Conservation (phyloP, 2,888 invertebrate species). For the Argyra leucocephala region DNA sequence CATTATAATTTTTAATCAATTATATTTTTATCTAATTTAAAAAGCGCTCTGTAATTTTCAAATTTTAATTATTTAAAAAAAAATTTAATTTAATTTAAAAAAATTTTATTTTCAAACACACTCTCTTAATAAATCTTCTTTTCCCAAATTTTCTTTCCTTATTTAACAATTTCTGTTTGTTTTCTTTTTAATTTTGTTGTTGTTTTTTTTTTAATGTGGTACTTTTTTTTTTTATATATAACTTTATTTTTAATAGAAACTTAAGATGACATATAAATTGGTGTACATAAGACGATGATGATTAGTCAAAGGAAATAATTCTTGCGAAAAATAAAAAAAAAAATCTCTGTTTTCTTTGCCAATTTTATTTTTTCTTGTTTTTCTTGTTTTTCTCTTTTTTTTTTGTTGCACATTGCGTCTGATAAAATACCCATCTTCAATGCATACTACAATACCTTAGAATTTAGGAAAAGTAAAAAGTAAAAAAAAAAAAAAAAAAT, state of each 20-base stretch:
- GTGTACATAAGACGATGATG: not conserved
- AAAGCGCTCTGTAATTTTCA: too few species aligned
- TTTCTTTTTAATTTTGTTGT: too few species aligned
- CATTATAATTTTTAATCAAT: too few species aligned
- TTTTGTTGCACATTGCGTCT: not conserved
- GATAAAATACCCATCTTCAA: not conserved
- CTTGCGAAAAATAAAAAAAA: not conserved
- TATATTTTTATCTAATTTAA: too few species aligned
- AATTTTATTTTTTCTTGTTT: not conserved
- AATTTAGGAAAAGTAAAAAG: not conserved
- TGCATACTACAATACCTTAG: not conserved
- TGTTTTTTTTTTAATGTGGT: too few species aligned
- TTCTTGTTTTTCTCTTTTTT: too few species aligned
- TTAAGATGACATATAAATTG: constrained; percentile 3
- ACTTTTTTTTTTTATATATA: not conserved
- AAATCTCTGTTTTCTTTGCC: not conserved
- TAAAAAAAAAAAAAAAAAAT: not conserved
- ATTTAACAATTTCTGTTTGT: too few species aligned
- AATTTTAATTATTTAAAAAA: too few species aligned
- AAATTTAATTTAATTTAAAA: too few species aligned
- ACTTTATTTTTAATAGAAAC: not conserved
- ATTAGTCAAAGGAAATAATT: constrained; percentile 2
- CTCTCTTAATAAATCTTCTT: too few species aligned
- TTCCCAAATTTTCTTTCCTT: too few species aligned
- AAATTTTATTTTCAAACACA: too few species aligned